Evolutionary conservation across 2,888 invertebrate genomes (phyloP).

Genomic region (Kryphioiulus occultus): DNA sequence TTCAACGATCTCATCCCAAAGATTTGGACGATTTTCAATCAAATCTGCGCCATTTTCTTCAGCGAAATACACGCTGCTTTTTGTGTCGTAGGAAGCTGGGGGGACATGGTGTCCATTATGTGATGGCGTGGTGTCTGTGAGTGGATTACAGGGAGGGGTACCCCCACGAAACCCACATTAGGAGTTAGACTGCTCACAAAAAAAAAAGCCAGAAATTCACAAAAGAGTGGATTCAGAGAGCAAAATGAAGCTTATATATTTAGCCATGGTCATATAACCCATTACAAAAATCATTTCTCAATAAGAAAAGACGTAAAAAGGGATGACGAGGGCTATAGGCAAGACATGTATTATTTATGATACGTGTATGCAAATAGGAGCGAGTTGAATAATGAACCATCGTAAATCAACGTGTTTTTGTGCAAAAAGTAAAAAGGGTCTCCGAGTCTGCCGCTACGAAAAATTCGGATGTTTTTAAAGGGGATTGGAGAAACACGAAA

Average conservation of each 20-base stretch:
- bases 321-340: slow-evolving; percentile 33
- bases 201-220: slow-evolving; percentile 15
- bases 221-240: slow-evolving; percentile 33
- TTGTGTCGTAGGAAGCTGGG: not conserved
- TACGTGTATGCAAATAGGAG: slow-evolving; percentile 34
- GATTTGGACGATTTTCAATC: slow-evolving; percentile 29
- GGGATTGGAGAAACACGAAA: not conserved
- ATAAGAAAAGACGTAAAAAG: slow-evolving; percentile 40
- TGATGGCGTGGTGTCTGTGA: slow-evolving; percentile 7
- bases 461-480: not conserved
- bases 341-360: slow-evolving; percentile 32
- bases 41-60: not conserved
- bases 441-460: not conserved
- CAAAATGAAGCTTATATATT: slow-evolving; percentile 40
- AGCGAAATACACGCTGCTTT: not conserved
- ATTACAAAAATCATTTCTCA: slow-evolving; percentile 40
- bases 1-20: slow-evolving; percentile 28
- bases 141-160: slow-evolving; percentile 36
- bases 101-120: slow-evolving; percentile 1
- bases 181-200: not conserved
- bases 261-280: slow-evolving; percentile 40
- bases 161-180: not conserved
- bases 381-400: not conserved
- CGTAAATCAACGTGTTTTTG: slow-evolving; percentile 39
- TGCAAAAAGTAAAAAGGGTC: not conserved